Percentiles rank a stretch among this genome's conserved stretches.
These are phyloP conservation scores for Rhinichthys osculus DNA, from an alignment of 2,797 vertebrate genomes.

Conservation along the genomic window DNA sequence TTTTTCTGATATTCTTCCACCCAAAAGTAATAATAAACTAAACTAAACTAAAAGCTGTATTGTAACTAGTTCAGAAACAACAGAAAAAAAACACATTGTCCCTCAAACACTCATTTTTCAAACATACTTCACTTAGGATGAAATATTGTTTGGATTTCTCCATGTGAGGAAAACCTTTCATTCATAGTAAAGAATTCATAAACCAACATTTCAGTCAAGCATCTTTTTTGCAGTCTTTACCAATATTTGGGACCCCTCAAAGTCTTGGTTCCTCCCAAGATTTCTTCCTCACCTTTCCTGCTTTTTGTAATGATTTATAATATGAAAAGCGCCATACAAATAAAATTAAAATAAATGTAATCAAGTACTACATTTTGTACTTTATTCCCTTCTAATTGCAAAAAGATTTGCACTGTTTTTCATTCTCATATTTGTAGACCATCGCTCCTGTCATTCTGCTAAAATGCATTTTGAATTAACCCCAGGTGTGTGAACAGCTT, in stretches of 20 bases:
- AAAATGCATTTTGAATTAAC: constrained; percentile 11
- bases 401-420: constrained; percentile 11
- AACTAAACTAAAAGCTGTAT: no score
- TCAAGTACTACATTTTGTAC: background rate
- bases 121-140: constrained; percentile 20
- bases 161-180: background rate
- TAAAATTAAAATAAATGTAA: background rate
- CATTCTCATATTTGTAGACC: constrained; percentile 13
- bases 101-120: constrained; percentile 1
- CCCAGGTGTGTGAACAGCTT: background rate
- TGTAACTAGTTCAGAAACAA: background rate
- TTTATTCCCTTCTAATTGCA: background rate
- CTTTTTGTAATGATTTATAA: background rate
- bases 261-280: background rate
- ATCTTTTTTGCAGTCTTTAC: background rate
- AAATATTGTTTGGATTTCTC: constrained; percentile 15
- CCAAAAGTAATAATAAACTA: no score
- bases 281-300: background rate
- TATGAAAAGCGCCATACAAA: background rate
- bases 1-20: background rate
- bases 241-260: background rate
- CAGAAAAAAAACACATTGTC: background rate
- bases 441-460: background rate
- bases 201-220: background rate
- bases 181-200: constrained; percentile 1